Percentiles rank a stretch among this genome's conserved stretches.
Conservation (phyloP, 2,797 vertebrate species). For the Nyctalus aviator region DNA sequence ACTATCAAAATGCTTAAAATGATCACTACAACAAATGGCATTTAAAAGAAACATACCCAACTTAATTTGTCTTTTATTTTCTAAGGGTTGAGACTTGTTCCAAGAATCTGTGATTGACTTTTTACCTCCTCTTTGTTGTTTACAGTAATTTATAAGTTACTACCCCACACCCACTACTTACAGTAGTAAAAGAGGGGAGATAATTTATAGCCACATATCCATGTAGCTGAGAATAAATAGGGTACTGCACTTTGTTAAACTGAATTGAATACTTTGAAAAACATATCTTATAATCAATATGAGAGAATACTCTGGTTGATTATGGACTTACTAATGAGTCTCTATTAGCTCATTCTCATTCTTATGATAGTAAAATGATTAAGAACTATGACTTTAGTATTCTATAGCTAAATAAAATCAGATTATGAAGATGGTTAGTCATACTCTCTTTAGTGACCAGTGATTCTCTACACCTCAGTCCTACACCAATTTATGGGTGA, state of each 20-base stretch:
- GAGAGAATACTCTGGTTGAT: background rate
- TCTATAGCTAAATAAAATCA: background rate
- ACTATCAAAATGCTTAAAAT: background rate
- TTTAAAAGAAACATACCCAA: background rate
- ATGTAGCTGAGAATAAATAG: background rate
- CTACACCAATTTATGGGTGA: background rate
- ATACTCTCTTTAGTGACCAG: background rate
- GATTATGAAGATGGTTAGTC: background rate
- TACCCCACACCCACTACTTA: background rate
- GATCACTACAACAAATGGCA: background rate
- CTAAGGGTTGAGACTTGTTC: background rate
- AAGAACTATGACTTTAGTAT: background rate
- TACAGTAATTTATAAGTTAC: conserved; percentile 4
- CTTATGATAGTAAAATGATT: background rate
- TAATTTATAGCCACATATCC: background rate
- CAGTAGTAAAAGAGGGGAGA: background rate
- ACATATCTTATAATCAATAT: background rate
- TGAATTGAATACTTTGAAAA: background rate
- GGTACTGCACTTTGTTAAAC: background rate
- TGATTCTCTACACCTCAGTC: background rate
- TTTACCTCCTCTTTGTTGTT: background rate
- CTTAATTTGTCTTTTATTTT: background rate
- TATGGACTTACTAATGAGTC: background rate
- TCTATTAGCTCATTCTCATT: background rate
- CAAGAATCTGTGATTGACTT: background rate